Percentiles rank a stretch among this genome's conserved stretches.
Evolutionary conservation across 2,797 vertebrate genomes (phyloP).

Genomic region (Bovichtus diacanthus): DNA sequence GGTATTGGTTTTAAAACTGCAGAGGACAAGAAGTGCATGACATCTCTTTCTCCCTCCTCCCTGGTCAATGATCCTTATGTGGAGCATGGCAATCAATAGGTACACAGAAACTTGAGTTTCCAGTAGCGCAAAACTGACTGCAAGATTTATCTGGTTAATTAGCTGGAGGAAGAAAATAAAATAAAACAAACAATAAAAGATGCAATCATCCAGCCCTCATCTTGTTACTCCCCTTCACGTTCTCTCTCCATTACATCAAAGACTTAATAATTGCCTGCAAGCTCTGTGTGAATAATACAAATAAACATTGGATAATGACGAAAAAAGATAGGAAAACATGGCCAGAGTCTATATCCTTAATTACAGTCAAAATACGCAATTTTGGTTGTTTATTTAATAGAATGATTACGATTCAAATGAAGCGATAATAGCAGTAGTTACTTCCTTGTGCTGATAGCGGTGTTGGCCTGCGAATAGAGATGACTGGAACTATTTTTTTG

Average conservation of each 20-base stretch:
- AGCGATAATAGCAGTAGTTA: constrained; percentile 14
- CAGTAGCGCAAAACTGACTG: constrained; percentile 69
- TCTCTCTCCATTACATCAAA: constrained; percentile 56
- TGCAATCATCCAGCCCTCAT: constrained; percentile 49
- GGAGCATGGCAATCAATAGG: constrained; percentile 73
- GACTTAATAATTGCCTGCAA: constrained; percentile 51
- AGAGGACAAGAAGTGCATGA: constrained; percentile 42
- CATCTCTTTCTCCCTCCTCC: constrained; percentile 54
- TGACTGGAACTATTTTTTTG: not conserved
- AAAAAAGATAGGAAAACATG: constrained; percentile 31
- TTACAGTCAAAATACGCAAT: constrained; percentile 8
- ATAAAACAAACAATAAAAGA: constrained; percentile 69
- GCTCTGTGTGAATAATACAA: constrained; percentile 42
- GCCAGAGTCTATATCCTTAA: constrained; percentile 22
- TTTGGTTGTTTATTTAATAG: constrained; percentile 48
- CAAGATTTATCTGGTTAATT: constrained; percentile 85
- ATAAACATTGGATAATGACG: constrained; percentile 47
- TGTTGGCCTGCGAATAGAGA: constrained; percentile 1
- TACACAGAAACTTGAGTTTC: constrained; percentile 72
- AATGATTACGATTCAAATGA: constrained; percentile 38
- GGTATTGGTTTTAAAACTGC: constrained; percentile 32
- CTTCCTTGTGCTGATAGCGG: constrained; percentile 12
- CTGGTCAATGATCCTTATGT: constrained; percentile 72
- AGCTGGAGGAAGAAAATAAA: constrained; percentile 55
- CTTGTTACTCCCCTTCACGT: constrained; percentile 32